These are phyloP conservation scores for Otis tarda DNA, from an alignment of 2,113 vertebrate species.

Conservation along the genomic window DNA sequence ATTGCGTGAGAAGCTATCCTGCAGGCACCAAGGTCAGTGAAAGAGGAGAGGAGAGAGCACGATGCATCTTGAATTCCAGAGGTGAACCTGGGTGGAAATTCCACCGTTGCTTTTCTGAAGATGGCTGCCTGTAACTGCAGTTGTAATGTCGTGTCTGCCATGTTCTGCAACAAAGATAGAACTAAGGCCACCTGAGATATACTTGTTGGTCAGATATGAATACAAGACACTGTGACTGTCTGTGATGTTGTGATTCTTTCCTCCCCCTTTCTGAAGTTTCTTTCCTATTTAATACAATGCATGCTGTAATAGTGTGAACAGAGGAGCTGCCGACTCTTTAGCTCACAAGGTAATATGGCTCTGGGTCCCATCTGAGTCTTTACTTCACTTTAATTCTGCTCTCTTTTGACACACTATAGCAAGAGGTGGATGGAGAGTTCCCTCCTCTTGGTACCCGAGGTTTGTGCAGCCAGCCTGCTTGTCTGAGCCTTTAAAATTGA, in stretches of 20 bases:
- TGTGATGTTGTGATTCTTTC: background rate
- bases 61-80: background rate
- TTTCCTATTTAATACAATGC: accelerated
- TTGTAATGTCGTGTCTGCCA: too few relatives aligned
- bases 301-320: accelerated
- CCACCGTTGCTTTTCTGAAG: background rate
- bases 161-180: background rate
- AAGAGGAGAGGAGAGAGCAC: background rate
- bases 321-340: background rate
- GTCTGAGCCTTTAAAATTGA: background rate
- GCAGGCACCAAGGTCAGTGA: too few relatives aligned
- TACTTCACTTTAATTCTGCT: background rate
- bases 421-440: background rate
- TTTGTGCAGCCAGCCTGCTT: background rate
- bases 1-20: too few relatives aligned
- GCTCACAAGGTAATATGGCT: background rate
- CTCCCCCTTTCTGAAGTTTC: background rate
- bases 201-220: accelerated
- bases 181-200: accelerated
- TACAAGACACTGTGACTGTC: background rate
- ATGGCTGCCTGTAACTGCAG: background rate
- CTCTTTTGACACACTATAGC: background rate
- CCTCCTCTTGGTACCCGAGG: background rate
- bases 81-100: background rate
- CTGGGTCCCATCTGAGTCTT: background rate